Evolutionary conservation across 92 coral and sea anemone genomes (phyloP).

Genomic region (Galaxea fascicularis): DNA sequence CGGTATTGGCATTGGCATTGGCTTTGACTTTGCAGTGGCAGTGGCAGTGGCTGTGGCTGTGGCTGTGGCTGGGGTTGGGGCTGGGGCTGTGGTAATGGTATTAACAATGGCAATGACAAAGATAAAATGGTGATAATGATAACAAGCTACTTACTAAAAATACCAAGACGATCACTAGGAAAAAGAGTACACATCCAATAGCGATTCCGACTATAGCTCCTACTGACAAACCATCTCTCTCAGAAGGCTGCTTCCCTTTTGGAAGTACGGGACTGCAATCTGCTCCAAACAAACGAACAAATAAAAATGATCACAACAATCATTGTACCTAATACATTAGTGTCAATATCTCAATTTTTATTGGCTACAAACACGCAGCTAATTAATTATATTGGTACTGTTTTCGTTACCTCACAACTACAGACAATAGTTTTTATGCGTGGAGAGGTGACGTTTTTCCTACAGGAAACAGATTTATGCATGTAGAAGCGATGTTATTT

Average conservation of each 20-base stretch:
- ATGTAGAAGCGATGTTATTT: neutral
- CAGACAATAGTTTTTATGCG: neutral
- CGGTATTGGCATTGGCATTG: neutral
- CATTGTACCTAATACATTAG: neutral
- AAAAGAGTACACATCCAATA: neutral
- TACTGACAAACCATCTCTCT: neutral
- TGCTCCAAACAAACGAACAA: neutral
- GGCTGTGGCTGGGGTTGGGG: too few species aligned
- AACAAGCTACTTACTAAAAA: neutral
- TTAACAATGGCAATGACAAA: neutral
- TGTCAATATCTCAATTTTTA: neutral
- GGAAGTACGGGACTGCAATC: neutral
- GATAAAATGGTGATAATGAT: neutral
- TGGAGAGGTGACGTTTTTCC: neutral
- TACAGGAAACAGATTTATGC: neutral
- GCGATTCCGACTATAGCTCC: neutral
- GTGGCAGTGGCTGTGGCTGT: neutral
- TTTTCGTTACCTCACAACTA: neutral
- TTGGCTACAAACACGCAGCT: neutral
- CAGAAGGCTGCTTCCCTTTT: neutral
- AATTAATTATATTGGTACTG: neutral
- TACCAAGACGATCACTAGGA: neutral
- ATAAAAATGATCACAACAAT: too few species aligned
- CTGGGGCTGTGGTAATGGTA: too few species aligned
- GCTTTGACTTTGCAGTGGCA: neutral